Base-by-base conservation (phyloP, 2,797 vertebrate species). In the Hyperoplus immaculatus region DNA sequence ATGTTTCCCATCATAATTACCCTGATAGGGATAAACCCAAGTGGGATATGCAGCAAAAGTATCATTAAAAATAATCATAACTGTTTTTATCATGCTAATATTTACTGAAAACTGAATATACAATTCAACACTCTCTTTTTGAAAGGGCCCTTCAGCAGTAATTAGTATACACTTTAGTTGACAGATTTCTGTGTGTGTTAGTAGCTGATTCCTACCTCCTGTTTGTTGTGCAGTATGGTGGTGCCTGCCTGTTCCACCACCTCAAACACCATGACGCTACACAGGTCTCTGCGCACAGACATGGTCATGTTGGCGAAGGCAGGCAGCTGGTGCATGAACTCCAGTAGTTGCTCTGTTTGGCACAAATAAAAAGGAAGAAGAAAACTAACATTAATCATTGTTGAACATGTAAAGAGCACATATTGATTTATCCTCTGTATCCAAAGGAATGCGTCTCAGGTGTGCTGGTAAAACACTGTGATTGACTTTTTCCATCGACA, bases 301-400 rank as follows among this genome's bases (percentile, higher is more conserved):
- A 99, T 99, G 42, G 98, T 99, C 98, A 99, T 99, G 91, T 99
- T 99, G 90, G 98, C 97, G 81, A 99, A 99, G 77, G 98, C 98
- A 6, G 98, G 98, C 84, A 99, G 95, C 87, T 99, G 98, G 92
- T 99, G 98, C 98, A 99, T 99, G 90, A 99, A 99, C 94, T 99
- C 98, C 91, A 99, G 92, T 16, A 99, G 95, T 96, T 99, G 98
- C 88, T 99, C 98, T 99, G 89, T 88, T 90, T 47, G 62, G 47
- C 12, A 83, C 1, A 76, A 36, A 72, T 55, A 2, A 2, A 43
- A 13, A 18, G 18, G 55, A 45, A 42, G 18, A 43, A 76, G 13
- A 58, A 21, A 66, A 50, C 29, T 29, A 43, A 55, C 45, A 41
- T 6, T 9, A 46, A 14, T n/a, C 2, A 1, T 14, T 9, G 18